phyloP scores from a whole-genome alignment of 1,140 invertebrate species.

The Brachionus paranguensis region DNA sequence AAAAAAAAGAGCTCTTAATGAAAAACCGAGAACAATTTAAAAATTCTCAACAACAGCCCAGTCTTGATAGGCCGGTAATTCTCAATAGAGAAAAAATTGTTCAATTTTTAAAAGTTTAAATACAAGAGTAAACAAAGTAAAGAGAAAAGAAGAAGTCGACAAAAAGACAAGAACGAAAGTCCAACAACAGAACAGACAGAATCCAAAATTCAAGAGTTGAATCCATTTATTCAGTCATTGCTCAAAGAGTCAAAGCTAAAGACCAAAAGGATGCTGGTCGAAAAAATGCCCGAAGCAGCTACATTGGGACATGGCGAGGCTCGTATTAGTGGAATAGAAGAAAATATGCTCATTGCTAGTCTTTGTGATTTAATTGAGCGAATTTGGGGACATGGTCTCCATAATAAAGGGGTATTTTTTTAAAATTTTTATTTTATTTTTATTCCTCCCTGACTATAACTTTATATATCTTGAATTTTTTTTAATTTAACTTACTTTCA shows the following conservation, averaged over 20 bases:
- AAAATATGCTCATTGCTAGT: conserved; percentile 92
- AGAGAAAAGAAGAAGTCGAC: background rate
- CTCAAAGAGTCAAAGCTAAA: conserved; percentile 66
- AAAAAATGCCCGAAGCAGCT: conserved; percentile 87
- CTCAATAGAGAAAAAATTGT: background rate
- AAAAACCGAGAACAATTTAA: conserved; percentile 22
- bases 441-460: background rate
- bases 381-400: conserved; percentile 93
- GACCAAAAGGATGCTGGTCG: conserved; percentile 93
- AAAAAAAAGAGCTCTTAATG: background rate
- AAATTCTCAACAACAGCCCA: background rate
- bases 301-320: conserved; percentile 69
- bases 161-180: background rate
- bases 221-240: conserved; percentile 82
- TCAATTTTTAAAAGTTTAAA: background rate
- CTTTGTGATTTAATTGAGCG: conserved; percentile 93
- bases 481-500: background rate
- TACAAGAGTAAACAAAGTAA: background rate
- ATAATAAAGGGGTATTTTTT: conserved; percentile 71
- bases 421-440: background rate
- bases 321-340: conserved; percentile 70
- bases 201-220: background rate
- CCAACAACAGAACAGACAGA: background rate
- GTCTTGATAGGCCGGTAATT: conserved; percentile 3
- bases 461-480: background rate